These are phyloP conservation scores for Pseudomyrmex pallidus DNA, from an alignment of 1,140 invertebrate species.

Conservation along the genomic window DNA sequence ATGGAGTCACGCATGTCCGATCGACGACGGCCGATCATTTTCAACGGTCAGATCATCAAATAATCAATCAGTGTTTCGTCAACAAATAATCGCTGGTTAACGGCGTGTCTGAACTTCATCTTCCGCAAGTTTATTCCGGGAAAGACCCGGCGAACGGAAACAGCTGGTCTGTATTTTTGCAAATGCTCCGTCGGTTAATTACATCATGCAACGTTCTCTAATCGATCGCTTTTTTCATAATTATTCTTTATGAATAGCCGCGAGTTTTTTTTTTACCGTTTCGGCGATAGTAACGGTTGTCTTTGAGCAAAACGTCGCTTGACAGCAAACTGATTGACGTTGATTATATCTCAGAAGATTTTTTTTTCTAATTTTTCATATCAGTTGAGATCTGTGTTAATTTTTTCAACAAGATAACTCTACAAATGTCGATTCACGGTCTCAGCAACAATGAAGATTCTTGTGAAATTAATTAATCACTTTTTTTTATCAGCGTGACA, in stretches of 20 bases:
- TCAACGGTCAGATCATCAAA: slow-evolving; percentile 53
- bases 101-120: slow-evolving; percentile 31
- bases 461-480: background rate
- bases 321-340: background rate
- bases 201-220: slow-evolving; percentile 1
- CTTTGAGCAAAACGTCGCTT: background rate
- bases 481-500: slow-evolving; percentile 7
- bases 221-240: background rate
- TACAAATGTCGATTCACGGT: background rate
- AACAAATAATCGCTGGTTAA: slow-evolving; percentile 47
- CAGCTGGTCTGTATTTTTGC: slow-evolving; percentile 13
- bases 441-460: background rate
- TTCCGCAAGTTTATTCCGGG: slow-evolving; percentile 10
- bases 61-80: slow-evolving; percentile 37
- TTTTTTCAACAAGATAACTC: slow-evolving; percentile 5
- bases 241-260: background rate
- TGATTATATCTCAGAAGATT: background rate
- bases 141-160: background rate
- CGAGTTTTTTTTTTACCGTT: background rate
- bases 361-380: too few species aligned
- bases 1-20: slow-evolving; percentile 32
- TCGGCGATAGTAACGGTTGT: background rate
- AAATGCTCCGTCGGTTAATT: slow-evolving; percentile 22
- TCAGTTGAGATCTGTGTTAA: too few species aligned
- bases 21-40: slow-evolving; percentile 7